Evolutionary conservation across 2,113 vertebrate genomes (phyloP).

Genomic region (Copsychus sechellarum): DNA sequence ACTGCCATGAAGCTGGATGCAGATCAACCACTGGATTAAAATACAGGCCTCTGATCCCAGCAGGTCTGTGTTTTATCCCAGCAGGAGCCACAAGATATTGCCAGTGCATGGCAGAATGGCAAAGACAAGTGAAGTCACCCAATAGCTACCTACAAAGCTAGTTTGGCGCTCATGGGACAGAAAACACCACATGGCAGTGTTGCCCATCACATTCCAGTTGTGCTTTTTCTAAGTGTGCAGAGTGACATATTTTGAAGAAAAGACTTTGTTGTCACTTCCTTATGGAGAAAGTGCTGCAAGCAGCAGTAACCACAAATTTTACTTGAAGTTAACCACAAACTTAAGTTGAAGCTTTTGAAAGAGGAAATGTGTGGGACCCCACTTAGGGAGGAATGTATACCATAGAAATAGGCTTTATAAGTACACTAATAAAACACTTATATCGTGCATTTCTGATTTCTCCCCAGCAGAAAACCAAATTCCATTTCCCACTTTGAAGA

Average conservation of each 20-base stretch:
- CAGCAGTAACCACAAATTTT: not conserved
- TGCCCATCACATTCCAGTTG: not conserved
- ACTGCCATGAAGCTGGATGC: not conserved
- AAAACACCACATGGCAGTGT: not conserved
- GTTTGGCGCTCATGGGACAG: not conserved
- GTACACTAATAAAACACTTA: not conserved
- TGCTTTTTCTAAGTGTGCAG: not conserved
- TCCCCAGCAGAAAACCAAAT: not conserved
- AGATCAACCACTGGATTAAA: not conserved
- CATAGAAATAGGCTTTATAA: not conserved
- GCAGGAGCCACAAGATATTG: not conserved
- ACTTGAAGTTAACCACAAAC: not conserved
- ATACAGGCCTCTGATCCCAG: not conserved
- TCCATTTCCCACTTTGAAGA: not conserved
- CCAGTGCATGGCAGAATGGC: not conserved
- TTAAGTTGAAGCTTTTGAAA: constrained; percentile 13
- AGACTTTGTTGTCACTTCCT: not conserved
- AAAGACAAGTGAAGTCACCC: not conserved
- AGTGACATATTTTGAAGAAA: not conserved
- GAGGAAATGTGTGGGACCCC: constrained; percentile 5
- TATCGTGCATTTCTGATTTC: not conserved
- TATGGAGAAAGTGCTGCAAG: not conserved
- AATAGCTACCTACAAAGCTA: not conserved
- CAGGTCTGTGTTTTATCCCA: not conserved
- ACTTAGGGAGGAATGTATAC: not conserved